Evolutionary conservation across 2,797 vertebrate genomes (phyloP), one percentile per base, ranked within the genome.

Genomic region (Protonibea diacanthus): DNA sequence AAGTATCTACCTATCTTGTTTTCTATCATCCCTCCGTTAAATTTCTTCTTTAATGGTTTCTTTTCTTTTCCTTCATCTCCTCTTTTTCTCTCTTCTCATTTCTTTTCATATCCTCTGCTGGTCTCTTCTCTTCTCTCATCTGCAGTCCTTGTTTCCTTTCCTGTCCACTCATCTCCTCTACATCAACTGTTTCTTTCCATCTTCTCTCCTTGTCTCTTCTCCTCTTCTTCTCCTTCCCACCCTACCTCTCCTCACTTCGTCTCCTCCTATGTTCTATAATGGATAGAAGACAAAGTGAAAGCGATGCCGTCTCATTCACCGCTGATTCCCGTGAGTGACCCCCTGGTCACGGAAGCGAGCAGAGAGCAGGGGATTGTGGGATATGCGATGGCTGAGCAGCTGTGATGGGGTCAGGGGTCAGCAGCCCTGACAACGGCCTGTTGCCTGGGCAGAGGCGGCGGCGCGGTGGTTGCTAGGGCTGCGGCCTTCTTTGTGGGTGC

Each of bases 381-480:
- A 84, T 82, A 67, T n/a, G 80, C 3, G 44, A 74, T 69, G 85
- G 81, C 75, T 77, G 89, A 90, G 91, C 92, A 93, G 91, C 91
- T 93, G 92, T 86, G 89, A 17, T 25, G 77, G 66, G 92, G 91
- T 92, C 86, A 89, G 67, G 49, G 88, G 89, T 93, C 88, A 63
- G 85, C 42, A 79, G 81, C 66, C 80, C 81, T 83, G 81, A 74
- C 83, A 42, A 90, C 72, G 86, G 82, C 83, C 70, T 68, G 90
- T 92, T 91, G 89, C 89, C 78, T 17, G 78, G 87, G 86, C 86
- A 84, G 87, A 83, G 84, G 84, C 86, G 73, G 76, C 12, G 55
- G 85, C 42, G 62, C 52, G 5, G 59, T 62, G 60, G 90, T 90
- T 91, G 82, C 90, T 23, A 72, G 21, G 88, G 71, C 57, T 48